Percentiles rank a stretch among this genome's conserved stretches.
Evolutionary conservation across 2,888 invertebrate genomes (phyloP).

Genomic region (Ectemnius lituratus): DNA sequence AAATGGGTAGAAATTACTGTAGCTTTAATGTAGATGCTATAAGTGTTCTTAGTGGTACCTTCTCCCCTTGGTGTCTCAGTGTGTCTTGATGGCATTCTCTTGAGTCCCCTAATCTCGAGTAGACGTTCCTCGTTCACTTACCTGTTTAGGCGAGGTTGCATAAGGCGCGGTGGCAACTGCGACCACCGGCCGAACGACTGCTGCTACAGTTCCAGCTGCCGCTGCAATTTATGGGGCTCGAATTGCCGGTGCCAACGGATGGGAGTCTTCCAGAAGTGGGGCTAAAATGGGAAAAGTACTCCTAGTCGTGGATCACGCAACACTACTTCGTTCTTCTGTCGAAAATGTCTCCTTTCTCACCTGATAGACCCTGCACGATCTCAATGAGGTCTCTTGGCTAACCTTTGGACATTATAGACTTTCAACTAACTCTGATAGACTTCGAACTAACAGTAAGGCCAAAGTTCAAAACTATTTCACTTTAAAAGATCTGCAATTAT

Average conservation of each 20-base stretch:
- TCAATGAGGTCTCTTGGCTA: slow-evolving; percentile 1
- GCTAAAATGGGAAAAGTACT: slow-evolving; percentile 78
- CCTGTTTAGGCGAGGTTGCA: slow-evolving; percentile 91
- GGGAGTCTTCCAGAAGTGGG: slow-evolving; percentile 94
- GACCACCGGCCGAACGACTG: slow-evolving; percentile 91
- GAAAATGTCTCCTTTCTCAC: slow-evolving; percentile 10
- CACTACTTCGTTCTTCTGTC: slow-evolving; percentile 15
- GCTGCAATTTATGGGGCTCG: slow-evolving; percentile 93
- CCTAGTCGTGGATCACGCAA: background rate
- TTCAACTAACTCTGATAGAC: no score
- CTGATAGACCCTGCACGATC: slow-evolving; percentile 30
- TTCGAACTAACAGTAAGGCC: no score
- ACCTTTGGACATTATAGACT: no score
- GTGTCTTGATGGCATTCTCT: slow-evolving; percentile 53
- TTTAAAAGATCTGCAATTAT: no score
- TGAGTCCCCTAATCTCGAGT: slow-evolving; percentile 76
- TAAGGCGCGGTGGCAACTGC: slow-evolving; percentile 89
- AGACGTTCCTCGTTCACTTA: slow-evolving; percentile 91
- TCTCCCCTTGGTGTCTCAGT: slow-evolving; percentile 59
- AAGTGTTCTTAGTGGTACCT: background rate
- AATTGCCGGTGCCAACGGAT: slow-evolving; percentile 93
- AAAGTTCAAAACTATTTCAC: no score
- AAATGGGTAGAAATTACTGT: no score
- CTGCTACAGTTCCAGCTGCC: slow-evolving; percentile 91
- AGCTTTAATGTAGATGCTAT: no score